A percentile compares a stretch with the other conserved stretches of the same genome.
Conservation (phyloP, 2,113 vertebrate species). For the Arizona elegans region DNA sequence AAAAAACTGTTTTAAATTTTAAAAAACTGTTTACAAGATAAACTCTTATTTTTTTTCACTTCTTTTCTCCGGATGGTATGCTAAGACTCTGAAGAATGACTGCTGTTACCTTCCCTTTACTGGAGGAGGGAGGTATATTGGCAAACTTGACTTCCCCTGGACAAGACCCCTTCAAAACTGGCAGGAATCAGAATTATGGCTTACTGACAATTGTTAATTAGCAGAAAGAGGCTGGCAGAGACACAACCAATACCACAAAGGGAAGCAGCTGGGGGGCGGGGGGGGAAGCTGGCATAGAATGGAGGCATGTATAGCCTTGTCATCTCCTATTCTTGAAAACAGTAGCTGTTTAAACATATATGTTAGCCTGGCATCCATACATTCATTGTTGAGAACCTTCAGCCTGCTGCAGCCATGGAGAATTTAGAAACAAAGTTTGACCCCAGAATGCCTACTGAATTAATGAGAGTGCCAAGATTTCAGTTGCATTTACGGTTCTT, state of each 20-base stretch:
- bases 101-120: background rate
- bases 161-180: background rate
- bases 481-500: background rate
- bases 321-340: background rate
- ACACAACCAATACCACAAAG: background rate
- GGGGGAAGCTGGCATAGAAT: background rate
- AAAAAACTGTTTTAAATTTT: background rate
- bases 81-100: background rate
- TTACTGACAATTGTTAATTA: background rate
- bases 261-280: background rate
- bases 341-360: background rate
- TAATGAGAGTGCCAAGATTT: background rate
- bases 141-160: background rate
- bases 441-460: background rate
- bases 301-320: background rate
- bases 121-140: background rate
- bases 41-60: background rate
- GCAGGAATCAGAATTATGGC: background rate
- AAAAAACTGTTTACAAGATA: background rate
- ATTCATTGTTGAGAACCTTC: background rate
- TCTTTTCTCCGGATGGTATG: background rate
- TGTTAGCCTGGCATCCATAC: background rate
- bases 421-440: background rate
- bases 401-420: background rate
- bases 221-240: background rate